Percentiles rank a stretch among this genome's conserved stretches.
Conservation (phyloP, 1,140 invertebrate genomes). For the Bicyclus anynana region DNA sequence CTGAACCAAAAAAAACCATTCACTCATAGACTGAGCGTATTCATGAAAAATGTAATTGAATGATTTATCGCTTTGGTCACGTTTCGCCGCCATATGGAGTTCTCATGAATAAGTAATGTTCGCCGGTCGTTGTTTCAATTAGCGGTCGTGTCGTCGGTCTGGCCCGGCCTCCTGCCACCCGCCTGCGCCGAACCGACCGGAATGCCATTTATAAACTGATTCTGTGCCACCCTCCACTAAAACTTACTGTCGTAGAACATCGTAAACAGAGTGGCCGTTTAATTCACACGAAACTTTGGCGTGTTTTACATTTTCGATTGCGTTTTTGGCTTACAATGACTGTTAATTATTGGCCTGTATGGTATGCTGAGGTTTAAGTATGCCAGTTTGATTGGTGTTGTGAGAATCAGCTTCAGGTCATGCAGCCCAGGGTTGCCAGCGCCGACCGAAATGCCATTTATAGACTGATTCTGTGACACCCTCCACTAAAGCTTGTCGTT, state of each 20-base stretch:
- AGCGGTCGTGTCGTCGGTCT: conserved; percentile 66
- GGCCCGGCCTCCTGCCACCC: conserved; percentile 41
- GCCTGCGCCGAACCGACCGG: conserved; percentile 32
- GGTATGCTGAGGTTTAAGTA: not conserved
- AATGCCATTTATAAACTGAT: conserved; percentile 33
- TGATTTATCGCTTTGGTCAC: conserved; percentile 72
- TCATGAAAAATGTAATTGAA: conserved; percentile 72
- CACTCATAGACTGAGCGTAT: conserved; percentile 25
- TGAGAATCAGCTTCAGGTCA: no score
- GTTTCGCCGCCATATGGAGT: conserved; percentile 70
- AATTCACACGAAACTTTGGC: conserved; percentile 3
- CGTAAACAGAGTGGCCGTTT: conserved; percentile 15
- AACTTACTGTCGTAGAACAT: conserved; percentile 22
- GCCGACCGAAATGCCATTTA: conserved; percentile 37
- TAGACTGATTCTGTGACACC: conserved; percentile 23
- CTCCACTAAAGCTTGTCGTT: conserved; percentile 20
- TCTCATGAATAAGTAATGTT: conserved; percentile 76
- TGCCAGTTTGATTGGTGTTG: no score
- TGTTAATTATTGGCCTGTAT: not conserved
- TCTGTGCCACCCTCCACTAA: conserved; percentile 16
- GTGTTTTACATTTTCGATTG: conserved; percentile 1
- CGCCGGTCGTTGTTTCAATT: conserved; percentile 74
- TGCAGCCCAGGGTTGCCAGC: no score
- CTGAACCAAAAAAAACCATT: not conserved
- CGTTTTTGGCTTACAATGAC: not conserved